Evolutionary conservation across 2,113 vertebrate species (phyloP), one percentile per base, ranked within the genome.

Genomic region (Oreotrochilus melanogaster): DNA sequence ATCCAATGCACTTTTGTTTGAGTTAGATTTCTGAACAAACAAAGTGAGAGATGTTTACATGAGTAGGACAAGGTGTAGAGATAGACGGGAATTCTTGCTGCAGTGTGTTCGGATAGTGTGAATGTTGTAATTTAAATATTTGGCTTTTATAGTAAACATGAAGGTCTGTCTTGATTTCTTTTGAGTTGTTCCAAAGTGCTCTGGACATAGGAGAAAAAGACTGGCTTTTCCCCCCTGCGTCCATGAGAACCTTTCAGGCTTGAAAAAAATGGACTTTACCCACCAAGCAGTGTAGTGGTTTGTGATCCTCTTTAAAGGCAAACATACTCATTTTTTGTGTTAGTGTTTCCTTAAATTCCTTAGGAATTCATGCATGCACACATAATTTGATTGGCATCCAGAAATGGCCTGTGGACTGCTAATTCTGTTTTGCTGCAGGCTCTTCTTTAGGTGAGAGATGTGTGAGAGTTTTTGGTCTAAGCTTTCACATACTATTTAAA

Each of bases 1-100:
- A 61, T 69, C 37, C 66, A 64, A 14, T 85, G 87, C 27, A 70
- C 73, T 64, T 97, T 81, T 96, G 92, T 96, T 97, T 95, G 86
- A 96, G 56, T 92, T 78, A 94, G 85, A 88, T 97, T 91, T 92
- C 61, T 94, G 93, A 96, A 81, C 75, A 95, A 97, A 75, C 76
- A 85, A 91, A 96, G 78, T 45, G 70, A 94, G 88, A 92, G 86
- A 47, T 86, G 72, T 96, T 97, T 93, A 95, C 56, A 61, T 2
- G 28, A 82, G 67, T 95, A 79, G 66, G 83, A 73, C 82, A 86
- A 89, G 89, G 57, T 86, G 60, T 88, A 80, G 85, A 78, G 92
- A 70, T 93, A 83, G 93, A 85, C 71, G 81, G 9, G 88, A 82
- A 79, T 93, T 95, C 72, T 93, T 37, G 28, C 76, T 86, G 82